phyloP scores from a whole-genome alignment of 2,888 invertebrate genomes.

The Hydraecia micacea region DNA sequence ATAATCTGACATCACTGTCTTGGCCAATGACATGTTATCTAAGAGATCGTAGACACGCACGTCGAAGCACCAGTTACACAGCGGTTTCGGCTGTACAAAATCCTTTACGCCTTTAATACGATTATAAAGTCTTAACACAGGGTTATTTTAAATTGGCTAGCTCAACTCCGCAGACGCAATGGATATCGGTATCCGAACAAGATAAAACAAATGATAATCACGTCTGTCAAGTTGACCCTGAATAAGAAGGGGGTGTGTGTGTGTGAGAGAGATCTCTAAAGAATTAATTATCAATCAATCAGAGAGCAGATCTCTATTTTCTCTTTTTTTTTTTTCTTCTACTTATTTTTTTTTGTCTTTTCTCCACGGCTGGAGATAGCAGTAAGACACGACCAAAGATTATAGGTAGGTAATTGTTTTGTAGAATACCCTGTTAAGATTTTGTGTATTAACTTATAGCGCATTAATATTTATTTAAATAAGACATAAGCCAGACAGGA shows the following conservation, averaged over 20 bases:
- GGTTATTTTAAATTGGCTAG: too few relatives aligned
- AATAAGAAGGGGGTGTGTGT: not conserved
- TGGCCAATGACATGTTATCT: constrained; percentile 39
- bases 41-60: constrained; percentile 6
- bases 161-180: too few relatives aligned
- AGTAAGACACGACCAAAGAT: not conserved
- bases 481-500: too few relatives aligned
- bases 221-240: too few relatives aligned
- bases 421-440: not conserved
- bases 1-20: constrained; percentile 38
- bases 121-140: too few relatives aligned
- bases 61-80: too few relatives aligned
- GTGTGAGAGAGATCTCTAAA: not conserved
- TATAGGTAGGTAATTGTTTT: not conserved
- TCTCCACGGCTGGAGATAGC: not conserved
- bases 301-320: not conserved
- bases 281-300: not conserved
- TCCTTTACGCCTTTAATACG: not conserved
- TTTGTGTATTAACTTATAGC: too few relatives aligned
- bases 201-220: too few relatives aligned
- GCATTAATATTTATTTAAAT: too few relatives aligned
- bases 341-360: too few relatives aligned
- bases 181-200: too few relatives aligned
- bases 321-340: not conserved
- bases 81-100: not conserved